phyloP scores from a whole-genome alignment of 2,113 vertebrate species.

The Istiophorus platypterus region DNA sequence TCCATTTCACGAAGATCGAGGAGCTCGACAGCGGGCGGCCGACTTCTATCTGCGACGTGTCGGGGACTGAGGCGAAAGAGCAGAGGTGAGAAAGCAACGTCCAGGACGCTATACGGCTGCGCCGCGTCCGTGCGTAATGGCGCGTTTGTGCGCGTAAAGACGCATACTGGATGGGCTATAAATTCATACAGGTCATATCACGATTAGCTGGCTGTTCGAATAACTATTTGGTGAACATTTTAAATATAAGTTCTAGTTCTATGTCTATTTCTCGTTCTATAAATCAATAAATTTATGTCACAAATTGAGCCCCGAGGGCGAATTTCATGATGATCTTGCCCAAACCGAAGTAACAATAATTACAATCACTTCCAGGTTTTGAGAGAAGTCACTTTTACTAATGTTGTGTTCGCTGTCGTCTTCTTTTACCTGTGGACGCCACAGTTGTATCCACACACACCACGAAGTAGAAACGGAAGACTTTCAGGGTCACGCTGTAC shows the following conservation, averaged over 20 bases:
- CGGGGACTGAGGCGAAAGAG: slow-evolving; percentile 71
- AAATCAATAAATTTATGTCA: too few species aligned
- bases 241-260: fast-evolving
- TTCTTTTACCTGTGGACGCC: slow-evolving; percentile 73
- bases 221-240: not conserved
- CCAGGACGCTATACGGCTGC: not conserved
- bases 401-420: not conserved
- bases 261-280: too few species aligned
- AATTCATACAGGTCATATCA: not conserved
- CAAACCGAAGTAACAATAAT: not conserved
- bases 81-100: not conserved
- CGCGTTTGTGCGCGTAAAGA: not conserved
- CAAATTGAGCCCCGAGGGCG: not conserved
- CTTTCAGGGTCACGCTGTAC: slow-evolving; percentile 81
- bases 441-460: slow-evolving; percentile 45
- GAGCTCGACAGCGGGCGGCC: slow-evolving; percentile 72
- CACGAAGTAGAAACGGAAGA: slow-evolving; percentile 66
- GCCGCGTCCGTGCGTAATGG: not conserved
- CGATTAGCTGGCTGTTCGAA: not conserved
- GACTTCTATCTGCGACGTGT: slow-evolving; percentile 71
- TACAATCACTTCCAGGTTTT: not conserved
- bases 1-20: slow-evolving; percentile 76
- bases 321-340: not conserved
- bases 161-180: not conserved
- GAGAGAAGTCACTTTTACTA: not conserved